Base-by-base conservation (phyloP, 2,888 invertebrate genomes). In the Sipha maydis region DNA sequence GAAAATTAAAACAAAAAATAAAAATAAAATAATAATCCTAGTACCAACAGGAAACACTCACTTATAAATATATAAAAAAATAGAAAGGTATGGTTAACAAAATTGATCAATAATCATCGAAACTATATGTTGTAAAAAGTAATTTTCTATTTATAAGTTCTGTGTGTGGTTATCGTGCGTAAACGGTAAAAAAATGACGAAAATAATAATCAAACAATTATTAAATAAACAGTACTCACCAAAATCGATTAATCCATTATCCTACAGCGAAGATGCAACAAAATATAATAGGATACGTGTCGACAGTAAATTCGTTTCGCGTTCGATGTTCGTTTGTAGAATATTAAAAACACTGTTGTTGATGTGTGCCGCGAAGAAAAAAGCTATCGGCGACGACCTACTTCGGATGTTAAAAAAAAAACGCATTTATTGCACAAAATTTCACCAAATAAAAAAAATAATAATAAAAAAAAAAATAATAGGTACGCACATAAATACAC, bases 341-440 rank as follows among this genome's bases (percentile, higher is more conserved):
- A 31, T 84, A 71, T 73, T 1, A 69, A 48, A 48, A 48, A 85
- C 67, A 69, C 69, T 31, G 69, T 85, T 48, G 34, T 61, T 31
- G 14, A 31, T 61, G 76, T n/a, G 25, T 61, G 76, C 8, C 41
- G 28, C 75, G 61, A 88, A 76, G 34, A 48, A 73, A 56, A 67
- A 88, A 88, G 48, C 31, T 80, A 77, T 80, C 28, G 85, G 41
- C 56, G 8, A 71, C 88, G 88, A 88, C 88, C 88, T 88, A 88
- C 88, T 88, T 88, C 41, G 82, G 19, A 48, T 0, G 41, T 67
- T 34, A 31, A 21, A 34, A 86, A 88, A 82, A 80, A 82, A 80
- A 88, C 80, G 82, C 88, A 88, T 80, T 88, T 88, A 82, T 82
- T 82, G 82, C 82, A 88, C 80, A 82, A 86, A 88, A 88, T 88